Conservation (phyloP, 2,113 vertebrate genomes). For the Cariama cristata region DNA sequence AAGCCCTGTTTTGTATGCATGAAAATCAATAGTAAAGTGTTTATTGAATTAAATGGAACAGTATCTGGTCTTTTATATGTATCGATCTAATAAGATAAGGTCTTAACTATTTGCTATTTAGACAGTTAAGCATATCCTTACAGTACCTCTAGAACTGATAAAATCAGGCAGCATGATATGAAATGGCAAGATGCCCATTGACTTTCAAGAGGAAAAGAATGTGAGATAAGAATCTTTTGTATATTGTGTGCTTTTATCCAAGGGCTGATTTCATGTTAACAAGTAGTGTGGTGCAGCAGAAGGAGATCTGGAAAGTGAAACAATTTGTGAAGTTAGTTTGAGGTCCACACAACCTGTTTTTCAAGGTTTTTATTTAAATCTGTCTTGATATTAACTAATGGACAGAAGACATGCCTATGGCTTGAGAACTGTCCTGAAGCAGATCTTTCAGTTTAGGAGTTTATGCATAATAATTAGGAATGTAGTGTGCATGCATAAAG, state of each 20-base stretch:
- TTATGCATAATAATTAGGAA: neutral
- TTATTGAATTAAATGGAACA: conserved; percentile 16
- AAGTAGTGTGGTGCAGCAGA: neutral
- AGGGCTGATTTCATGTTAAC: neutral
- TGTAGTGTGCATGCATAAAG: neutral
- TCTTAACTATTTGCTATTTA: conserved; percentile 16
- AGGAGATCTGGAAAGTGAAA: neutral
- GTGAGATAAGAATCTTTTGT: neutral
- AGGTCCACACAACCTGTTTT: neutral
- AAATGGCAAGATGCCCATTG: neutral
- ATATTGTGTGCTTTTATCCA: neutral
- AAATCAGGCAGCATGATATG: neutral
- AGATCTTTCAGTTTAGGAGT: neutral
- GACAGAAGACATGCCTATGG: neutral
- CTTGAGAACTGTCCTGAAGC: neutral
- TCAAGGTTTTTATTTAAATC: neutral
- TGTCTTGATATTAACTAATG: neutral
- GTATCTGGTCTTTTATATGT: neutral
- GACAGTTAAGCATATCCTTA: neutral
- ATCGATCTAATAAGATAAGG: neutral
- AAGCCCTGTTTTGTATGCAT: neutral
- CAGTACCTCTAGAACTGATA: neutral
- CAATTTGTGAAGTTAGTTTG: neutral
- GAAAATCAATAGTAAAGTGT: neutral
- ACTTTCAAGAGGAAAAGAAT: neutral